Evolutionary conservation across 2,888 invertebrate genomes (phyloP).

Genomic region (Homarus gammarus): DNA sequence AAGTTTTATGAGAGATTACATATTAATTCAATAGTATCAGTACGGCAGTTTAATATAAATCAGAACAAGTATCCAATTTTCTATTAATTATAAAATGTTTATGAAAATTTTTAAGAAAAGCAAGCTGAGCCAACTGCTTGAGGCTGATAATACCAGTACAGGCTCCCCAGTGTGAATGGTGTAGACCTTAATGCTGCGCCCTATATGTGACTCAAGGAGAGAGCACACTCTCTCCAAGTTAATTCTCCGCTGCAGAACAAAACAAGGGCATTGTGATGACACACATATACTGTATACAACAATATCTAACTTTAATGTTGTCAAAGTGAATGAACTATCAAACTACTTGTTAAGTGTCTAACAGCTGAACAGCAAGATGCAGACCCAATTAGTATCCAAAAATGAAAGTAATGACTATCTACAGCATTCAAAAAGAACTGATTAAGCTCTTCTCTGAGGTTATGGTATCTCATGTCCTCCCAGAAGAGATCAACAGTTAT

Average conservation of each 20-base stretch:
- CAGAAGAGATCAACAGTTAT: too few species aligned
- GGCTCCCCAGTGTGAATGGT: conserved; percentile 48
- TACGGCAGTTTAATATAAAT: neutral
- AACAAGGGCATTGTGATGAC: conserved; percentile 6
- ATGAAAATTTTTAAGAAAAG: neutral
- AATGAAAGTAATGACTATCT: too few species aligned
- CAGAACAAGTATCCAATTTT: neutral
- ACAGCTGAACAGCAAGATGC: neutral
- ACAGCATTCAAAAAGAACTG: too few species aligned
- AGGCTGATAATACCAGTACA: conserved; percentile 50
- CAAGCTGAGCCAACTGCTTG: neutral
- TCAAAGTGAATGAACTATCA: neutral
- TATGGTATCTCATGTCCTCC: too few species aligned
- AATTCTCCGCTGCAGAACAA: conserved; percentile 23
- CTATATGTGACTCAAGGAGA: conserved; percentile 50
- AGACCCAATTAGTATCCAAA: neutral
- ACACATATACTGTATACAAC: neutral
- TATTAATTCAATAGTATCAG: neutral
- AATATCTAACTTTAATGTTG: neutral
- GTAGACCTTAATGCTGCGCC: conserved; percentile 50
- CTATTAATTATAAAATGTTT: neutral
- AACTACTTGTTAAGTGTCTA: neutral
- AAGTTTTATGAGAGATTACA: neutral
- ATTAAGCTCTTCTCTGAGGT: too few species aligned
- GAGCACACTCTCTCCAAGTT: conserved; percentile 42